Evolutionary conservation across 2,113 vertebrate species (phyloP), one percentile per base, ranked within the genome.

Genomic region (Phyllostomus hastatus): DNA sequence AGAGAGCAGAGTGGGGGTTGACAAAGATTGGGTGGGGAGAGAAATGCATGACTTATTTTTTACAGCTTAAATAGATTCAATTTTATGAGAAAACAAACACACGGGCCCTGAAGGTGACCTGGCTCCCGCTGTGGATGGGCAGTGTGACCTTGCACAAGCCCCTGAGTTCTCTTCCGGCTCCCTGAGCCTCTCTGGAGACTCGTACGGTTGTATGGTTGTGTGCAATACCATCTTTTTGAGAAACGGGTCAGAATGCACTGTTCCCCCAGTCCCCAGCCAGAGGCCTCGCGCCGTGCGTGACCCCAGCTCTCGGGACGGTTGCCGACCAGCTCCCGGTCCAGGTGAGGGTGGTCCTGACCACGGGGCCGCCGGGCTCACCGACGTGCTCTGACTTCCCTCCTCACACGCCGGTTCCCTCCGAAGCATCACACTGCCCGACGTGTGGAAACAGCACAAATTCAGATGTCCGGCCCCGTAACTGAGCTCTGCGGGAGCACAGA

Each of bases 381-480:
- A 7, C 0, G 0, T 0, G 4, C 22, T 48, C 26, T 26, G 24
- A 7, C 24, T 12, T 35, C 28, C 26, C n/a, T 52, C 31, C 81
- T 31, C 8, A 1, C 5, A 0, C 1, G 4, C 28, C 8, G 5
- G 22, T 14, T 64, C 24, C 73, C 76, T 38, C 41, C 26, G n/a
- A 50, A 50, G 12, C 12, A 10, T 4, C 5, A 10, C 20, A 4
- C 8, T 11, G 22, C 54, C 19, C 4, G 61, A 64, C 67, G 16
- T 0, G 2, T 10, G 75, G 52, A 26, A 15, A 7, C 1, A 2
- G 6, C 1, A 1, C 2, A 7, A 7, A 12, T 50, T 43, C 43
- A 50, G 10, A 9, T 41, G 10, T 3, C 8, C 0, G 1, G n/a
- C 1, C 24, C 35, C 22, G 9, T 2, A 5, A 6, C 2, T 0